Percentiles rank a stretch among this genome's conserved stretches.
phyloP scores from a whole-genome alignment of 2,797 vertebrate species.

The Melanotaenia maccullochi region DNA sequence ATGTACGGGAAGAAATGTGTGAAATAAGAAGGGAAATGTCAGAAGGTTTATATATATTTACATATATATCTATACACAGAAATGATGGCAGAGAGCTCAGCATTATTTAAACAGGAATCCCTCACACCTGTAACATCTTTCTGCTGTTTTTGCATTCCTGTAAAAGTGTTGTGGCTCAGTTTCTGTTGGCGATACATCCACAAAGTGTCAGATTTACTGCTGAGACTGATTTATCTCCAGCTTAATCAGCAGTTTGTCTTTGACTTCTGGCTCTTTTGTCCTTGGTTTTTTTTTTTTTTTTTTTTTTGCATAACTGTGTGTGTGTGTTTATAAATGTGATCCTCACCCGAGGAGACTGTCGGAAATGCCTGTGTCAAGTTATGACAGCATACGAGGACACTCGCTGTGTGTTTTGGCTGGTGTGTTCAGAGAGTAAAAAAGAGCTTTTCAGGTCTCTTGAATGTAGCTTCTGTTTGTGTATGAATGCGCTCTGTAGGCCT shows the following conservation, averaged over 20 bases:
- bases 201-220: conserved; percentile 35
- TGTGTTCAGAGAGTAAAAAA: conserved; percentile 42
- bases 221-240: conserved; percentile 16
- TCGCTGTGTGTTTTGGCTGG: conserved; percentile 59
- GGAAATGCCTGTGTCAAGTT: conserved; percentile 74
- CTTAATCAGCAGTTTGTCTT: conserved; percentile 16
- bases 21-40: conserved; percentile 1
- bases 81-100: not conserved
- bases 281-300: conserved; percentile 2
- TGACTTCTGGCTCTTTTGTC: conserved; percentile 1
- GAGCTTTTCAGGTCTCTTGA: conserved; percentile 72
- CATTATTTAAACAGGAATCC: conserved; percentile 3
- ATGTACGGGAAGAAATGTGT: not conserved
- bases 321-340: conserved; percentile 37
- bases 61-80: too few species aligned
- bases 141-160: conserved; percentile 8
- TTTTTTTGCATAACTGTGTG: not conserved
- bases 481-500: conserved; percentile 44
- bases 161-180: conserved; percentile 9
- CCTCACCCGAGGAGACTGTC: conserved; percentile 49
- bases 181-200: not conserved
- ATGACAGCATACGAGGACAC: conserved; percentile 69
- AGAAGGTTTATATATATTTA: not conserved
- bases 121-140: conserved; percentile 19
- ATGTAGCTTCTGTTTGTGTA: conserved; percentile 67